Evolutionary conservation across 2,888 invertebrate species (phyloP).

Genomic region (Meta bourneti): DNA sequence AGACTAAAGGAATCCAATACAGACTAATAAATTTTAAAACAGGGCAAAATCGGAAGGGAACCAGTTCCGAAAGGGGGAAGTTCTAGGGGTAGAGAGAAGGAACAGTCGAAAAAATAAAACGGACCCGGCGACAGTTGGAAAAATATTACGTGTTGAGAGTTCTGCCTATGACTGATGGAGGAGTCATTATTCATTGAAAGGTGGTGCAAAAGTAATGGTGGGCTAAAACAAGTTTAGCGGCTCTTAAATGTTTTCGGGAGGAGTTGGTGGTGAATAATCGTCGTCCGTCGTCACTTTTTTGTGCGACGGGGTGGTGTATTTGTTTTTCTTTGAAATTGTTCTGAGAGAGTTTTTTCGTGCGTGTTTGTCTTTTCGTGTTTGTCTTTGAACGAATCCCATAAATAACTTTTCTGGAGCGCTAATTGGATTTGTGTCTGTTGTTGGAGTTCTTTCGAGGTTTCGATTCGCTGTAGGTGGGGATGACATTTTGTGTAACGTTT

Average conservation of each 20-base stretch:
- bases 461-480: no score
- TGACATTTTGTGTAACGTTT: no score
- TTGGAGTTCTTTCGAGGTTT: background rate
- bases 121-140: background rate
- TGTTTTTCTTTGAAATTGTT: background rate
- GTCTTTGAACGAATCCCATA: background rate
- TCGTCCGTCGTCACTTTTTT: background rate
- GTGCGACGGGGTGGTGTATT: background rate
- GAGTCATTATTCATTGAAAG: slow-evolving; percentile 15
- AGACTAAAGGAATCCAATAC: slow-evolving; percentile 42
- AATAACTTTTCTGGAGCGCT: background rate
- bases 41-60: background rate
- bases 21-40: slow-evolving; percentile 62
- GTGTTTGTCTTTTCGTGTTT: background rate
- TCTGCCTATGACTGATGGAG: background rate
- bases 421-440: background rate
- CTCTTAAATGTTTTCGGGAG: background rate
- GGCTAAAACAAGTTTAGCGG: background rate
- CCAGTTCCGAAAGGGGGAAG: no score
- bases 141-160: slow-evolving; percentile 11
- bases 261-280: background rate
- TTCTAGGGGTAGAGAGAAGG: background rate
- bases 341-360: background rate
- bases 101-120: background rate
- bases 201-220: background rate